Base-by-base conservation (phyloP, 2,888 invertebrate species). In the Heteropelma amictum region DNA sequence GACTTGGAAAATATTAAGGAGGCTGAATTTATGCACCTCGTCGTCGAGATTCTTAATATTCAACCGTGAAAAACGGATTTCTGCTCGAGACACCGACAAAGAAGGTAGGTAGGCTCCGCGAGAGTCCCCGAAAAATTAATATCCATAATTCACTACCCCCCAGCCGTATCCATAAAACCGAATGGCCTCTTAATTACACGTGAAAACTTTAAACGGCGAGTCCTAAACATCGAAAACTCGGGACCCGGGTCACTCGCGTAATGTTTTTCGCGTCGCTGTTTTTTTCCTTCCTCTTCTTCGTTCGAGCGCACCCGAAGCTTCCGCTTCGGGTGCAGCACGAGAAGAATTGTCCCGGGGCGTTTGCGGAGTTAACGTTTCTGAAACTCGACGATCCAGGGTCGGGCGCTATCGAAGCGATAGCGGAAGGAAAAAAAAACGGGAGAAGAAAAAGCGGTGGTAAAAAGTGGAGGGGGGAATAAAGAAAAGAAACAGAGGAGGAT, bases 301-400 rank as follows among this genome's bases (percentile, higher is more conserved):
- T 51, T 53, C 49, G 35, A 35, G 38, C 49, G 49, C 72, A 67
- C 63, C 58, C 67, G 28, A 49, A 65, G 77, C 17, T 61, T n/a
- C 14, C 38, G 38, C n/a, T n/a, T 67, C 56, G 68, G 49, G 65
- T 51, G 64, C 51, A n/a, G n/a, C n/a, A 45, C 49, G 72, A 61
- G 79, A 77, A 81, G 83, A 85, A 84, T 83, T 84, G 85, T 82
- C 85, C 76, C 85, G 87, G 60, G 58, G 86, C 88, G 86, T 87
- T 88, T 88, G 86, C 86, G 85, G 86, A 88, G 87, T 87, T 86
- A 88, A 87, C 88, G 86, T 88, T 88, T 88, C 87, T 88, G 84
- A 88, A 88, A 90, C 90, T 89, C 89, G 84, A 83, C 85, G 85
- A 86, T 82, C 84, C 65, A 58, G 70, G 72, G 56, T 65, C 72